Evolutionary conservation across 2,113 vertebrate genomes (phyloP).

Genomic region (Nothobranchius kuhntae): DNA sequence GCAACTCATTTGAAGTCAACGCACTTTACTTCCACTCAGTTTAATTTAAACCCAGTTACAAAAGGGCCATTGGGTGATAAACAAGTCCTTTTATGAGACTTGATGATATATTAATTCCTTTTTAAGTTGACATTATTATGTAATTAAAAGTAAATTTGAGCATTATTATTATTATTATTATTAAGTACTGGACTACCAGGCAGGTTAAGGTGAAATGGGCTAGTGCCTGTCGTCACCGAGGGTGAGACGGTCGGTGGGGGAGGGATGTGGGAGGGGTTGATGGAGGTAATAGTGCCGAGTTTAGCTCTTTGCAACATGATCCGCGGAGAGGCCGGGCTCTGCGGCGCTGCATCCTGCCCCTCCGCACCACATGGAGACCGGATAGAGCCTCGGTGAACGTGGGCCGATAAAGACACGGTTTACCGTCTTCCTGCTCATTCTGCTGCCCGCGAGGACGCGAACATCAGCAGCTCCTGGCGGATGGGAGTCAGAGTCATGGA

Average conservation of each 20-base stretch:
- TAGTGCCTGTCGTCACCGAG: background rate
- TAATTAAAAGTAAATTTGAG: too few relatives aligned
- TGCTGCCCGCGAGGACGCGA: conserved; percentile 22
- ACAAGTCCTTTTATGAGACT: too few relatives aligned
- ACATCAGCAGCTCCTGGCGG: conserved; percentile 47
- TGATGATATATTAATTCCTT: too few relatives aligned
- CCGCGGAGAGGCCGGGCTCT: conserved; percentile 45
- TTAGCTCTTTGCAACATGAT: conserved; percentile 74
- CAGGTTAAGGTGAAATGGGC: too few relatives aligned
- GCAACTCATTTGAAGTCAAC: too few relatives aligned
- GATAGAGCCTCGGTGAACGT: conserved; percentile 20
- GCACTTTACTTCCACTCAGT: too few relatives aligned
- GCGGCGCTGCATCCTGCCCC: conserved; percentile 36
- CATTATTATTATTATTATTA: too few relatives aligned
- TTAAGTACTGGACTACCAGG: too few relatives aligned
- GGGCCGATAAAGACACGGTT: conserved; percentile 32
- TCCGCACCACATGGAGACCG: conserved; percentile 41
- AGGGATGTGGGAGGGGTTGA: conserved; percentile 49
- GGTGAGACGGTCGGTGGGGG: background rate
- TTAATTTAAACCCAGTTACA: too few relatives aligned
- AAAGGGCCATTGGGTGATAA: too few relatives aligned
- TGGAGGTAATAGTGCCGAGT: conserved; percentile 55
- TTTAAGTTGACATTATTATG: too few relatives aligned
- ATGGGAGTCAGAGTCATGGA: conserved; percentile 32
- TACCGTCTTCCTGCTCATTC: conserved; percentile 19